Evolutionary conservation across 2,797 vertebrate genomes (phyloP), one percentile per base, ranked within the genome.

Genomic region (Myotis findleyi): DNA sequence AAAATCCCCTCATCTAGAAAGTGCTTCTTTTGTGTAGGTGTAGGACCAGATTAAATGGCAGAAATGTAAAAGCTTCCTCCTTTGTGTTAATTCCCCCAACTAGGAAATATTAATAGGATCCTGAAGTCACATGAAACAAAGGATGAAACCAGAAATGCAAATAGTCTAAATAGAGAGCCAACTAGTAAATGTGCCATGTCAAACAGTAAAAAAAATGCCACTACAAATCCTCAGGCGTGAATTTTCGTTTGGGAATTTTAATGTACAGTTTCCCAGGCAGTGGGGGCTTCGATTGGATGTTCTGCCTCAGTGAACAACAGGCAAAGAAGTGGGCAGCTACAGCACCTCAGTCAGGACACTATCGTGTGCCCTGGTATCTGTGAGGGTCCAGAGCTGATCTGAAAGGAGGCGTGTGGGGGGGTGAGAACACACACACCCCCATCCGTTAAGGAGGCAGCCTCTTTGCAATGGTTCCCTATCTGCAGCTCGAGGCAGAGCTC

Each of bases 1-100:
- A 38, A 79, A 66, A 49, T 18, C 4, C 9, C 51, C 21, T 64
- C 49, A 62, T 79, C 53, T 33, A 88, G 55, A 73, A 89, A 82
- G 64, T 12, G 30, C 5, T 93, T 57, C 86, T 95, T 94, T 94
- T 66, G 44, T 68, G 51, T 59, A 85, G 81, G 79, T 64, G 51
- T 55, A 85, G 84, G 79, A 73, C 10, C 44, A 91, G 64, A 91
- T 72, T 73, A 89, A 83, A 89, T 53, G 53, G 84, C 17, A 86
- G 53, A 92, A 91, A 80, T 59, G 20, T 62, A 75, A 87, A 95
- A 79, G 12, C 14, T 89, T 93, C 47, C 77, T 95, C 23, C 84
- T 51, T 93, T 84, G 27, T 68, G 86, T 57, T 62, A 90, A 94
- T 79, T 77, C 51, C 16, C n/a, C 30, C 68, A 87, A 59, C 23